phyloP scores from a whole-genome alignment of 2,113 vertebrate genomes.

The Hucho hucho region DNA sequence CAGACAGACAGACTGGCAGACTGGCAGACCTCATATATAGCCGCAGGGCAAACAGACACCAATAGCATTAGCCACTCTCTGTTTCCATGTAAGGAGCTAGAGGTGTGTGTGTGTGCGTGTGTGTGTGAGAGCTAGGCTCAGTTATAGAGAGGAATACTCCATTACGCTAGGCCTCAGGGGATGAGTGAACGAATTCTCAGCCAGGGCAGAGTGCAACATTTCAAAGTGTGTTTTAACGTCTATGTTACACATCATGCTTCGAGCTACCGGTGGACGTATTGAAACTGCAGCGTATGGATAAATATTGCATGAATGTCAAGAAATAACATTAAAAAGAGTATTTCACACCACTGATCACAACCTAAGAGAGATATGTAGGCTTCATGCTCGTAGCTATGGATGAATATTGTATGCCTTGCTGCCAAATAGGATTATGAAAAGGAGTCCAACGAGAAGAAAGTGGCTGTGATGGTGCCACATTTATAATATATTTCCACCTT shows the following conservation, averaged over 20 bases:
- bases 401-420: background rate
- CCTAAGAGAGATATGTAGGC: background rate
- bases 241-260: too few species aligned
- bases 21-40: background rate
- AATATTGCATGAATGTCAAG: too few species aligned
- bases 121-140: background rate
- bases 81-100: background rate
- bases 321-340: background rate
- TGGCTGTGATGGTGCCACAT: background rate
- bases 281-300: too few species aligned
- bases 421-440: too few species aligned
- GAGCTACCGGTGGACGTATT: too few species aligned
- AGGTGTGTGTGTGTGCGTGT: slow-evolving; percentile 4
- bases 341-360: background rate
- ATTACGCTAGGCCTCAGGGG: background rate
- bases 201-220: background rate
- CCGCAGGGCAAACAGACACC: background rate
- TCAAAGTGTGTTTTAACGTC: background rate
- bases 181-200: background rate
- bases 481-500: too few species aligned
- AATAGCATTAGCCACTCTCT: slow-evolving; percentile 5
- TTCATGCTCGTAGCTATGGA: background rate
- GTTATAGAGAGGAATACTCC: background rate
- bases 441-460: background rate
- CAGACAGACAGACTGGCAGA: background rate